A percentile compares a stretch with the other conserved stretches of the same genome.
Conservation (phyloP, 2,888 invertebrate species). For the Malachius bipustulatus region DNA sequence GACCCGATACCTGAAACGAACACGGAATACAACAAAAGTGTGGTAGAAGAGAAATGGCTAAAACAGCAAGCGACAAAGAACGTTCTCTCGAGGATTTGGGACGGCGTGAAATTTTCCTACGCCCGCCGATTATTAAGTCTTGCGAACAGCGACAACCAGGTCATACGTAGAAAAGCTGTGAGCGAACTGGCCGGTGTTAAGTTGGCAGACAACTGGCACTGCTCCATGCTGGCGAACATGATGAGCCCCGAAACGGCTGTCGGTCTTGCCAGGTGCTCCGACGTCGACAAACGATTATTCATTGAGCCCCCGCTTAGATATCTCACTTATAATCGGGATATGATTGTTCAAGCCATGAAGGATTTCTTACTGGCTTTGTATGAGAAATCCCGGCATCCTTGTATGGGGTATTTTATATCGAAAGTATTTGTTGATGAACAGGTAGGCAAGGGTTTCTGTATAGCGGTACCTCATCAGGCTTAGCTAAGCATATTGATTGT, state of each 20-base stretch:
- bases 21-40: conserved; percentile 10
- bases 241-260: conserved; percentile 66
- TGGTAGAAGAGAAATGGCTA: conserved; percentile 14
- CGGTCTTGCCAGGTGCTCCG: conserved; percentile 58
- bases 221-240: conserved; percentile 60
- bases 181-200: conserved; percentile 52
- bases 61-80: conserved; percentile 12
- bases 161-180: conserved; percentile 52
- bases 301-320: conserved; percentile 48
- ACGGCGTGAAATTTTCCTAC: conserved; percentile 30
- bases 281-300: conserved; percentile 63
- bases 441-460: no score
- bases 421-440: conserved; percentile 36
- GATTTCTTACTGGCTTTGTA: conserved; percentile 36
- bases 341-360: conserved; percentile 33
- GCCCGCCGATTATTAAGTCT: conserved; percentile 55
- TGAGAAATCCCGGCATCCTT: conserved; percentile 35
- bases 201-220: conserved; percentile 41
- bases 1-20: conserved; percentile 20
- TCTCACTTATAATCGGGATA: conserved; percentile 28
- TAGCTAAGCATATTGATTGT: no score
- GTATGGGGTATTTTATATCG: conserved; percentile 39
- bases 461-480: no score
- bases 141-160: conserved; percentile 50
- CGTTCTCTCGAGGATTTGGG: conserved; percentile 21